phyloP scores from a whole-genome alignment of 2,797 vertebrate species.

The Passerculus sandwichensis region DNA sequence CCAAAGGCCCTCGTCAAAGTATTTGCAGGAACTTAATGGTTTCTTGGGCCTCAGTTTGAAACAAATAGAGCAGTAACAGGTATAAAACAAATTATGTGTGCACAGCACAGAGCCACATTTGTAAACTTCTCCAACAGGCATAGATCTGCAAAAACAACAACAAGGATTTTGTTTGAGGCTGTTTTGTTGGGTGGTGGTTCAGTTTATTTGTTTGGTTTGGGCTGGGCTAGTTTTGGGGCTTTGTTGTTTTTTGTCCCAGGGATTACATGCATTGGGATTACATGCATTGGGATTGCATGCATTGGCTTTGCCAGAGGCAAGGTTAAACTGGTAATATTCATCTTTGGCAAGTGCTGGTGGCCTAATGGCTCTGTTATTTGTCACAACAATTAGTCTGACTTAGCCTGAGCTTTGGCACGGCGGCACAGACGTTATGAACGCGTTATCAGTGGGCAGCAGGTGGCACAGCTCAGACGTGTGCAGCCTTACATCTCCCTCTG shows the following conservation, averaged over 20 bases:
- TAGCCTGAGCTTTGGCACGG: neutral
- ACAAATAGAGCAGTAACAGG: neutral
- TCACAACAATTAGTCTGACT: neutral
- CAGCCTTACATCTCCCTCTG: slow-evolving; percentile 25
- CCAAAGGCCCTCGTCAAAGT: neutral
- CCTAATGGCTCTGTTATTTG: neutral
- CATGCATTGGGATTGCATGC: neutral
- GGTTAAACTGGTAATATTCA: neutral
- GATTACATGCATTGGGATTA: neutral
- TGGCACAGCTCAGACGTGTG: neutral
- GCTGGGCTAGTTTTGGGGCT: fast-evolving
- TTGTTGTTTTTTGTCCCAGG: neutral
- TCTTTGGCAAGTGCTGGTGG: neutral
- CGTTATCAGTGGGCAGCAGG: fast-evolving
- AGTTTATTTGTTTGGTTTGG: neutral
- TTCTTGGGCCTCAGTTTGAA: neutral
- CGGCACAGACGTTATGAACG: fast-evolving
- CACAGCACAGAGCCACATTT: neutral
- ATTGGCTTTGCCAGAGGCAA: neutral
- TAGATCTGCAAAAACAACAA: neutral
- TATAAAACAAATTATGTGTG: neutral
- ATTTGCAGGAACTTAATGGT: neutral
- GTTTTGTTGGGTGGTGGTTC: neutral
- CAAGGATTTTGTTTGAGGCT: neutral
- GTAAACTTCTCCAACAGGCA: neutral